Base-by-base conservation (phyloP, 2,797 vertebrate genomes). In the Falco peregrinus region DNA sequence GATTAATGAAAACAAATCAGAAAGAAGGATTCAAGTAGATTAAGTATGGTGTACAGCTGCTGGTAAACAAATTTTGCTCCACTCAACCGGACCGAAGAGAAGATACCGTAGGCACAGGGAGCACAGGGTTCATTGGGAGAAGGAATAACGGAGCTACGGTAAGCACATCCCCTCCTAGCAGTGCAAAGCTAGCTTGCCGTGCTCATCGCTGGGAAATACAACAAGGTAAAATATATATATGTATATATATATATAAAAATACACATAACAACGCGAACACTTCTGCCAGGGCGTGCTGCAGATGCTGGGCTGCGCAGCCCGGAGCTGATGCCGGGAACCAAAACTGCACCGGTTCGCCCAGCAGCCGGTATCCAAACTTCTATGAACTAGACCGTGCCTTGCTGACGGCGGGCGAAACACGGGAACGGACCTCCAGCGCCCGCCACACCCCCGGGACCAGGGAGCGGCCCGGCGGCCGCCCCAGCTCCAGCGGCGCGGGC, bases 291-390 rank as follows among this genome's bases (percentile, higher is more conserved):
- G 37, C 37, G 37, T 37, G 37, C 37, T 37, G 37, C 37, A 37
- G 37, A 37, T 37, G 37, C 37, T 37, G 37, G 37, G 37, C 37
- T 37, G 37, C 37, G 37, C 37, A 37, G 37, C 37, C 37, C 37
- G 37, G 37, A 37, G 37, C 33, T 48, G 37, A 37, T 50, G 47
- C 84, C 47, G 26, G 51, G 5, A 87, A 24, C 57, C 79, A 39
- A 51, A 90, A 13, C 51, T 3, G 37, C 93, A 51, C 39, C 47
- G 0, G 75, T 84, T 60, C 90, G 20, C 31, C 37, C 37, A 18
- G 63, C 29, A 83, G 15, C 47, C 45, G 48, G 5, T 65, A 77
- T 17, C 77, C 45, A 88, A 97, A 98, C 97, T 98, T 97, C 81
- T 37, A 37, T 37, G 37, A 37, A 37, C 37, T 37, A 37, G 37